Percentiles rank a stretch among this genome's conserved stretches.
Conservation (phyloP, 2,113 vertebrate species). For the Caretta caretta region DNA sequence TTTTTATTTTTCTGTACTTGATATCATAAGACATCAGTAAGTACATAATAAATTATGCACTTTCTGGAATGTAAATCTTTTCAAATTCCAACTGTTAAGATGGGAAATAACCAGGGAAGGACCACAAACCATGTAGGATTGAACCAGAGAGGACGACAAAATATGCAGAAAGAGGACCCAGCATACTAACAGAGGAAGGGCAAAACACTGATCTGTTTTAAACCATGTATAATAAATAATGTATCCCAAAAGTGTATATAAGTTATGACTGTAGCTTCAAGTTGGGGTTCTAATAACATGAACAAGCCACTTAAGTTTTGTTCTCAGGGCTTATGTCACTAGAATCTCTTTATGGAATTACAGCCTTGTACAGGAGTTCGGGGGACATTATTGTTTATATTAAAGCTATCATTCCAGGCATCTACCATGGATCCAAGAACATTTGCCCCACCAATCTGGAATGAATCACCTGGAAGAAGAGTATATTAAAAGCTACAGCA, state of each 20-base stretch:
- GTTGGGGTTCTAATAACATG: slow-evolving; percentile 51
- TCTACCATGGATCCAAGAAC: slow-evolving; percentile 81
- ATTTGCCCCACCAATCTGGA: slow-evolving; percentile 85
- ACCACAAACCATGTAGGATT: slow-evolving; percentile 22
- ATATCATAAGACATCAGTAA: slow-evolving; percentile 65
- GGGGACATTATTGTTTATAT: slow-evolving; percentile 73
- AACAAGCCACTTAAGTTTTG: slow-evolving; percentile 49
- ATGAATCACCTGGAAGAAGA: slow-evolving; percentile 84
- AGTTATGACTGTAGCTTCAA: slow-evolving; percentile 60
- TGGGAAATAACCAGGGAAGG: not conserved
- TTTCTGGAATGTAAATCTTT: slow-evolving; percentile 76
- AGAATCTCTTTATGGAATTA: slow-evolving; percentile 75
- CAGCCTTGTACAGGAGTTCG: slow-evolving; percentile 67
- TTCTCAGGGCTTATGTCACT: slow-evolving; percentile 53
- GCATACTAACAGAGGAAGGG: slow-evolving; percentile 5
- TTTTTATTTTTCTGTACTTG: slow-evolving; percentile 48
- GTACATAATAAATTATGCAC: slow-evolving; percentile 33
- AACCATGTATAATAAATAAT: slow-evolving; percentile 74
- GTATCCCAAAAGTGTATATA: slow-evolving; percentile 58
- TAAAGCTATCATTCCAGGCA: slow-evolving; percentile 84
- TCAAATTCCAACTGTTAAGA: slow-evolving; percentile 64
- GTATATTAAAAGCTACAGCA: slow-evolving; percentile 73
- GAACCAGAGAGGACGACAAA: slow-evolving; percentile 13
- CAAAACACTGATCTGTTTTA: not conserved
- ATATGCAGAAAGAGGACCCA: slow-evolving; percentile 24